phyloP scores from a whole-genome alignment of 1,140 invertebrate species.

The Parasteatoda tepidariorum region DNA sequence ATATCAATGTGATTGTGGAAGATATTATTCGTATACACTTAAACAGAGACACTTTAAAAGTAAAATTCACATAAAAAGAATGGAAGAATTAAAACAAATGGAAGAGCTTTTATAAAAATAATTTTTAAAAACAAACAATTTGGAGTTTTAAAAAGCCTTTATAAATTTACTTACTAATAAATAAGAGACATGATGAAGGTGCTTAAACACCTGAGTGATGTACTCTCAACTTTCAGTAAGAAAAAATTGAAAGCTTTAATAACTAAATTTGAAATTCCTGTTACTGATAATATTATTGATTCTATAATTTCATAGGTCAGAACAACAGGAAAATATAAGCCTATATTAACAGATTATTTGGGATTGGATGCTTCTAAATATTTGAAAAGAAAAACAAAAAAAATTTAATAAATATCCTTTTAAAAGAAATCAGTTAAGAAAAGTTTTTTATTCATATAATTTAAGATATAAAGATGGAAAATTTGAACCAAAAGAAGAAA shows the following conservation, averaged over 20 bases:
- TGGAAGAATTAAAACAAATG: neutral
- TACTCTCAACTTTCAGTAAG: too few species aligned
- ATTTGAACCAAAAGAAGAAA: neutral
- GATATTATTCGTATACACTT: neutral
- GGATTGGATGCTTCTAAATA: neutral
- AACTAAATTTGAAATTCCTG: too few species aligned
- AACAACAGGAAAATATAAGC: constrained; percentile 1
- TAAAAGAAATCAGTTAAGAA: neutral
- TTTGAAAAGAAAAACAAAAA: neutral
- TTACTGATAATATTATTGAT: too few species aligned
- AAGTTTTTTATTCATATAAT: constrained; percentile 2
- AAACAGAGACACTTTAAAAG: neutral
- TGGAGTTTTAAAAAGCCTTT: neutral
- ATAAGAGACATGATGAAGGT: neutral
- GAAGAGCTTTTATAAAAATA: neutral
- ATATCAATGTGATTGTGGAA: neutral
- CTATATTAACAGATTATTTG: constrained; percentile 1
- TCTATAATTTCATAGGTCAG: neutral
- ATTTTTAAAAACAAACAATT: neutral
- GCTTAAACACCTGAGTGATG: too few species aligned
- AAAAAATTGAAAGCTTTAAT: too few species aligned
- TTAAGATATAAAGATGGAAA: neutral
- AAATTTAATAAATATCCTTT: neutral
- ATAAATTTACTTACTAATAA: neutral
- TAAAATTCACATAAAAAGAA: neutral